Evolutionary conservation across 2,888 invertebrate species (phyloP).

Genomic region (Hofmannophila pseudospretella): DNA sequence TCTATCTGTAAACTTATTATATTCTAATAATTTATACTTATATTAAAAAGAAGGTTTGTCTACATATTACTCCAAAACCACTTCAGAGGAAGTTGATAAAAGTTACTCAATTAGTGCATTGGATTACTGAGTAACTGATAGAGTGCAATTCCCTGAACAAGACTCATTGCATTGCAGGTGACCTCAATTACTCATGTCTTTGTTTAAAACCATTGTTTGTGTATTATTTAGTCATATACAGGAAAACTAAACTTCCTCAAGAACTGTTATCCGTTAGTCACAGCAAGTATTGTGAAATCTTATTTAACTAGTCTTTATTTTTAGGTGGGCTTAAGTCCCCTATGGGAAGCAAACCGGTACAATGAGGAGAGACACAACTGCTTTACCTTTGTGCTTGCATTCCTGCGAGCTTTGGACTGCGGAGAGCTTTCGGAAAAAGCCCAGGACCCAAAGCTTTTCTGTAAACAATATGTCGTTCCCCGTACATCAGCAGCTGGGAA

Average conservation of each 20-base stretch:
- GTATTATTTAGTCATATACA: not conserved
- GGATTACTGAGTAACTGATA: too few relatives aligned
- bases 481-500: conserved; percentile 89
- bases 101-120: too few relatives aligned
- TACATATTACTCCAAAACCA: too few relatives aligned
- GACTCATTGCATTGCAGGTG: too few relatives aligned
- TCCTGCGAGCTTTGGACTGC: conserved; percentile 84
- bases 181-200: not conserved
- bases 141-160: not conserved
- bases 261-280: too few relatives aligned
- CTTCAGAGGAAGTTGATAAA: too few relatives aligned
- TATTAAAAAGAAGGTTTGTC: too few relatives aligned
- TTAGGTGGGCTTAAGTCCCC: conserved; percentile 73
- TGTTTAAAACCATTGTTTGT: not conserved
- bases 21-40: too few relatives aligned
- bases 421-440: conserved; percentile 84
- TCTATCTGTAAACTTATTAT: too few relatives aligned
- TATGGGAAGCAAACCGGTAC: conserved; percentile 84
- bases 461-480: conserved; percentile 89
- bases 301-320: conserved; percentile 14
- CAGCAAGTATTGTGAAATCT: too few relatives aligned
- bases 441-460: conserved; percentile 82
- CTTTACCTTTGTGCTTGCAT: conserved; percentile 90
- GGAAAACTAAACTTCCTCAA: too few relatives aligned
- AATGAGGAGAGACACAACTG: conserved; percentile 89